These are phyloP conservation scores for Alexandromys fortis DNA, from an alignment of 2,113 vertebrate genomes.

Conservation along the genomic window DNA sequence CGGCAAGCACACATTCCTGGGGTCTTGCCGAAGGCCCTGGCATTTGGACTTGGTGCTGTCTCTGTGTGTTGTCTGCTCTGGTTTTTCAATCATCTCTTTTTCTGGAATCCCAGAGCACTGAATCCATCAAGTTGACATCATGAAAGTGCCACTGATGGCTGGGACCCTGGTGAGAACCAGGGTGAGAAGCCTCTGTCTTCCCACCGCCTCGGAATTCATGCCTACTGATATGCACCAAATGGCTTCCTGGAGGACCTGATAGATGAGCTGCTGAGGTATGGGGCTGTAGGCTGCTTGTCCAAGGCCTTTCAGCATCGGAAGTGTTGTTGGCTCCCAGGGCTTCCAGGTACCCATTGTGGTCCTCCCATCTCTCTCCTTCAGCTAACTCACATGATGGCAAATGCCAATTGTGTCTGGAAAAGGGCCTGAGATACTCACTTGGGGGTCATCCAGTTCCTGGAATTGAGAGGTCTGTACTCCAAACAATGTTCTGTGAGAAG, in stretches of 20 bases:
- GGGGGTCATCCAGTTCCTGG: background rate
- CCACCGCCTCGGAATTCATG: background rate
- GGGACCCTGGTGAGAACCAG: background rate
- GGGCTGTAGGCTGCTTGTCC: background rate
- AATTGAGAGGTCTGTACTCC: background rate
- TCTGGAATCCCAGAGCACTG: background rate
- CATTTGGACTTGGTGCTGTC: background rate
- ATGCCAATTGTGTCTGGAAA: background rate
- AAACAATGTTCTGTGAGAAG: too few relatives aligned
- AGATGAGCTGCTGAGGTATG: background rate
- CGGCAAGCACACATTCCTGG: background rate
- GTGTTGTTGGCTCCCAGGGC: background rate
- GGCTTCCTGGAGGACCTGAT: background rate
- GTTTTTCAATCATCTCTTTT: background rate
- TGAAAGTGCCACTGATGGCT: background rate
- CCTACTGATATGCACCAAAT: background rate
- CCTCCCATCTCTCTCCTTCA: background rate
- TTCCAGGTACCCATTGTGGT: rapidly evolving
- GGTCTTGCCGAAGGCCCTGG: background rate
- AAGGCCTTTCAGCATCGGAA: background rate
- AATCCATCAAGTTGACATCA: background rate
- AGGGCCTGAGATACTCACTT: background rate
- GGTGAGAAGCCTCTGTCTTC: background rate
- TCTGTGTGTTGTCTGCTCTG: background rate
- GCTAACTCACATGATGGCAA: background rate